These are phyloP conservation scores for Ammodytes dubius DNA, from an alignment of 2,113 vertebrate species.

Conservation along the genomic window DNA sequence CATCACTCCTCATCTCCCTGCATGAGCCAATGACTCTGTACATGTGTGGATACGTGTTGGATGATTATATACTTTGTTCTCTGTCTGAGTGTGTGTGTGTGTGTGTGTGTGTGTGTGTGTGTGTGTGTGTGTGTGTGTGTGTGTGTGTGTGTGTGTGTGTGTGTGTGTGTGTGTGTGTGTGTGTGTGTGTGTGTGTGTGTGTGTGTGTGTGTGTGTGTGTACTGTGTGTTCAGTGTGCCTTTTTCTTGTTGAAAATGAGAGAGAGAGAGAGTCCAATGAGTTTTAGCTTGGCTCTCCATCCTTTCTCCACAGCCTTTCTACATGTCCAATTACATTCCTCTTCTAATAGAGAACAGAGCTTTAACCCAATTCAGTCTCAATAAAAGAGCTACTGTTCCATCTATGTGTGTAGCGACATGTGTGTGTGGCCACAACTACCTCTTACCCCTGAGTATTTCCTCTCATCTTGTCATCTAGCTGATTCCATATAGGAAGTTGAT, in stretches of 20 bases:
- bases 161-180: conserved; percentile 5
- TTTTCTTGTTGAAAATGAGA: conserved; percentile 43
- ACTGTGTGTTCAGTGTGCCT: conserved; percentile 21
- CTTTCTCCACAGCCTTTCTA: conserved; percentile 65
- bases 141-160: conserved; percentile 25
- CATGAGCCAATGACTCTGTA: conserved; percentile 50
- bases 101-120: conserved; percentile 17
- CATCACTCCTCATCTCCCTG: conserved; percentile 68
- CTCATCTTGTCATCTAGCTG: conserved; percentile 72
- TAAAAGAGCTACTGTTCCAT: conserved; percentile 82
- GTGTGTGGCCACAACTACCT: conserved; percentile 64
- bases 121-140: conserved; percentile 22
- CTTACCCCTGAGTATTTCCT: conserved; percentile 70
- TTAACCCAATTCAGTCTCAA: conserved; percentile 51
- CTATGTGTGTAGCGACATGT: conserved; percentile 35
- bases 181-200: conserved; percentile 24
- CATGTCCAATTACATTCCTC: conserved; percentile 81
- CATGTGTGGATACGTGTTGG: conserved; percentile 64
- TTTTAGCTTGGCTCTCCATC: conserved; percentile 64
- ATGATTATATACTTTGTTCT: conserved; percentile 58
- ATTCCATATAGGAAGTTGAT: conserved; percentile 76
- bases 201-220: conserved; percentile 21
- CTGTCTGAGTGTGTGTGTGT: conserved; percentile 16
- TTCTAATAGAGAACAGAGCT: conserved; percentile 80
- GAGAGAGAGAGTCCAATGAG: conserved; percentile 26